Conservation (phyloP, 2,888 invertebrate genomes). For the Beris morrisii region DNA sequence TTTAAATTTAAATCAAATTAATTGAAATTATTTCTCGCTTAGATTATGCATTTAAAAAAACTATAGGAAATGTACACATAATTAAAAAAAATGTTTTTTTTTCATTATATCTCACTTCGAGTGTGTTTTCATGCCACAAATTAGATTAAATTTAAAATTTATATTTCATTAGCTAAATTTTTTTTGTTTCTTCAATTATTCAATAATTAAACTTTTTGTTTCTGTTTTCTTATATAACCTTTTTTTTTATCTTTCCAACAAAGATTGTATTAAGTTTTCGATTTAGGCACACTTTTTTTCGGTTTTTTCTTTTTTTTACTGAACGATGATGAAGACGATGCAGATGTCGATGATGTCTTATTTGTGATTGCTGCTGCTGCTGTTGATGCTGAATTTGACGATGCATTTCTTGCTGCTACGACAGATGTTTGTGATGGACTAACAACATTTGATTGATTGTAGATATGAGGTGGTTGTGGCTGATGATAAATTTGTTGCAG, state of each 20-base stretch:
- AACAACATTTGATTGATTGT: constrained; percentile 24
- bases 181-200: too few relatives aligned
- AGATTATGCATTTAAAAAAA: too few relatives aligned
- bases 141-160: too few relatives aligned
- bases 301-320: constrained; percentile 37
- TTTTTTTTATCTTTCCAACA: constrained; percentile 1
- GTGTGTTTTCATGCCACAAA: too few relatives aligned
- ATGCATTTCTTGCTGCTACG: constrained; percentile 26
- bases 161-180: too few relatives aligned
- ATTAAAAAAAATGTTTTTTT: too few relatives aligned
- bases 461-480: constrained; percentile 38
- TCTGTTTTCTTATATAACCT: background rate
- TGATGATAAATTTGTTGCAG: background rate
- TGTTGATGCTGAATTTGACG: constrained; percentile 12
- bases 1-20: too few relatives aligned
- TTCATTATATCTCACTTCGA: too few relatives aligned
- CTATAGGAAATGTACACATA: too few relatives aligned
- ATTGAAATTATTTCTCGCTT: too few relatives aligned
- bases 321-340: constrained; percentile 29
- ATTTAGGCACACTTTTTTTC: constrained; percentile 39
- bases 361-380: constrained; percentile 21
- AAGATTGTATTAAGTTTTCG: constrained; percentile 34
- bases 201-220: too few relatives aligned
- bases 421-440: background rate
- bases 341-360: constrained; percentile 10